Base-by-base conservation (phyloP, 2,888 invertebrate genomes). In the Euplexia lucipara region DNA sequence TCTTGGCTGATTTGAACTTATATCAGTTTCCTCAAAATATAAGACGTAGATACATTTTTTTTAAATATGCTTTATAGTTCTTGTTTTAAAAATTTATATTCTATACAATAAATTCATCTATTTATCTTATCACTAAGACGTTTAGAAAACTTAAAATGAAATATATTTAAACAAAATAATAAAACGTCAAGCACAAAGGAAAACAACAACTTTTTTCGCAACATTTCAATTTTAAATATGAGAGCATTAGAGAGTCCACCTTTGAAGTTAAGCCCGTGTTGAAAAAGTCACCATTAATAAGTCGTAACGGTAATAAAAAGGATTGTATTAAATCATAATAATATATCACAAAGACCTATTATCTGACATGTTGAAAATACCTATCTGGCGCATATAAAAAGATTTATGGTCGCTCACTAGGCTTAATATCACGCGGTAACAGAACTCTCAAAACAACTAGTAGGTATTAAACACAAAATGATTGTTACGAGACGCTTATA, bases 281-380 rank as follows among this genome's bases (percentile, higher is more conserved):
- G 90, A 91, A 89, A 90, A 88, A 89, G 78, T 81, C 77, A 70
- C 83, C 88, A 90, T 90, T 90, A 89, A 88, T 88, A 89, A 90
- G 84, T 88, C 87, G 78, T 83, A 84, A 75, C 70, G 70, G 84
- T 79, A 84, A 89, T 91, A 90, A 91, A 89, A 87, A 87, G 88
- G 85, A 90, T 88, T 86, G 81, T 83, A 86, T 87, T 86, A 85
- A 86, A 85, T 88, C 86, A 87, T 91, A 67, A 66, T 16, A 66
- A 72, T 65, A 90, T 88, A 87, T 90, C 86, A 90, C 86, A 84
- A 83, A 85, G 79, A 83, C 84, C 87, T 86, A 88, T 88, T 88
- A 90, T 88, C 84, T 86, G 86, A 84, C 87, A 84, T 87, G 75
- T 82, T 78, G 88, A 88, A 90, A 88, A 87, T 88, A 90, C 88